These are phyloP conservation scores for Brachylomia viminalis DNA, from an alignment of 2,888 invertebrate genomes.

Conservation along the genomic window DNA sequence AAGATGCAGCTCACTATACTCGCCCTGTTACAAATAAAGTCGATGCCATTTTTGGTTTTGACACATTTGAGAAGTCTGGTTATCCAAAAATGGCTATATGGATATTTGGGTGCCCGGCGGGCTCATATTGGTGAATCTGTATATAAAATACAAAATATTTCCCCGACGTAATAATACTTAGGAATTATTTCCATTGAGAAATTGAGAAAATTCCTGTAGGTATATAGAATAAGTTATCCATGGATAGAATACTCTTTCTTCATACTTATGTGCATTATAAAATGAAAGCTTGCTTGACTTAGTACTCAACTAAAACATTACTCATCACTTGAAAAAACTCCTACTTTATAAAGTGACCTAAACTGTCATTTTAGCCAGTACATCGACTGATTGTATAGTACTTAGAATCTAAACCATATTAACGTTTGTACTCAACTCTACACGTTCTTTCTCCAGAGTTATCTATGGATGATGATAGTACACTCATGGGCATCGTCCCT, in stretches of 20 bases:
- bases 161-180: too few relatives aligned
- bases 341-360: neutral
- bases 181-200: neutral
- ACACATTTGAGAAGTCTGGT: too few relatives aligned
- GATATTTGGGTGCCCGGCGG: too few relatives aligned
- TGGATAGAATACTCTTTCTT: neutral
- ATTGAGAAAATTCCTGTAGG: neutral
- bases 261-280: neutral
- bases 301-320: neutral
- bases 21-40: too few relatives aligned
- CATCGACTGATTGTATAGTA: neutral
- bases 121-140: too few relatives aligned
- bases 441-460: conserved; percentile 49
- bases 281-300: neutral
- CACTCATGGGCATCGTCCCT: conserved; percentile 60
- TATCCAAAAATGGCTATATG: too few relatives aligned
- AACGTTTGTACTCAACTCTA: neutral
- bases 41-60: too few relatives aligned
- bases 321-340: too few relatives aligned
- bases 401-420: neutral
- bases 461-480: conserved; percentile 44
- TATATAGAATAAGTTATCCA: neutral
- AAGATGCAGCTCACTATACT: too few relatives aligned
- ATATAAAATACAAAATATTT: too few relatives aligned
- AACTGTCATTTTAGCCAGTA: too few relatives aligned